Conservation (phyloP, 2,113 vertebrate species). For the Jacana jacana region DNA sequence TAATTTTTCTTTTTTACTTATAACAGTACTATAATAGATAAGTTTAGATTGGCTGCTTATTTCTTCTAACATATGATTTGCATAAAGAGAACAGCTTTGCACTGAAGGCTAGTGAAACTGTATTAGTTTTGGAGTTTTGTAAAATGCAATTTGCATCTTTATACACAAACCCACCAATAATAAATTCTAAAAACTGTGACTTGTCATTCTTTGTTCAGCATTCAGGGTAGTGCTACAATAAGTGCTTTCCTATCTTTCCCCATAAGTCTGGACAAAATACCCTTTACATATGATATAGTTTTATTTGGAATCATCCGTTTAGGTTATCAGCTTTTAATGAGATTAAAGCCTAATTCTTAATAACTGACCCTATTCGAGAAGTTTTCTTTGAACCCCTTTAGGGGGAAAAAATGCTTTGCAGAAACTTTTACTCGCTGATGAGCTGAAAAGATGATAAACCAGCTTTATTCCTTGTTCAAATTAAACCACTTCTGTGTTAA, state of each 20-base stretch:
- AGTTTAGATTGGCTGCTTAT: background rate
- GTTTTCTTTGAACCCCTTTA: background rate
- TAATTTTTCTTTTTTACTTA: background rate
- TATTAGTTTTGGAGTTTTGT: background rate
- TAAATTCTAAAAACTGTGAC: background rate
- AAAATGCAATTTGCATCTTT: background rate
- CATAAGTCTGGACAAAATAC: background rate
- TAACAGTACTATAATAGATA: background rate
- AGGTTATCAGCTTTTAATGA: background rate
- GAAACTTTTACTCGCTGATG: background rate
- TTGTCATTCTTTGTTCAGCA: background rate
- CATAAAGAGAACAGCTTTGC: background rate
- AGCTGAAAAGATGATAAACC: background rate
- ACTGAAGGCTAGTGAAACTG: background rate
- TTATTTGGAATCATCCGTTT: background rate
- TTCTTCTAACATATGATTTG: background rate
- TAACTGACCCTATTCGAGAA: background rate
- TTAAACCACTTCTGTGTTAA: background rate
- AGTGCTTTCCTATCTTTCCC: background rate
- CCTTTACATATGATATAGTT: background rate
- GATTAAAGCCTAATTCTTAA: background rate
- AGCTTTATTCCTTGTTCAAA: background rate
- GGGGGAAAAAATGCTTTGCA: background rate
- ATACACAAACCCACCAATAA: background rate
- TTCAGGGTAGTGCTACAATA: background rate